These are phyloP conservation scores for Platorchestia sp. DNA, from an alignment of 1,140 invertebrate species.

Conservation along the genomic window DNA sequence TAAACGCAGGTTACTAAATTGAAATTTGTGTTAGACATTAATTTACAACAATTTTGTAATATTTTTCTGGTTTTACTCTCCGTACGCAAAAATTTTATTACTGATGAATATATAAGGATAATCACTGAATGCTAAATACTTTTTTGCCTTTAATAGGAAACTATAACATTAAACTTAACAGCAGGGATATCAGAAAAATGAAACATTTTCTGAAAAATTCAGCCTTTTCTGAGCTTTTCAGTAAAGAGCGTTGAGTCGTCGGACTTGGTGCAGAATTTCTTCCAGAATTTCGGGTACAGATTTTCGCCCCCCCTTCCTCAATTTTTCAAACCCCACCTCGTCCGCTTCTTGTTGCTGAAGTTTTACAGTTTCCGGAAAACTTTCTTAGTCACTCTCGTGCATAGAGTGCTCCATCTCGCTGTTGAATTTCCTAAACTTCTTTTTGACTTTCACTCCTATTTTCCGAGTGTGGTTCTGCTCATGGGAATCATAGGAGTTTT, in stretches of 20 bases:
- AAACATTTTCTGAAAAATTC: not conserved
- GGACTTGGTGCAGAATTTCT: not conserved
- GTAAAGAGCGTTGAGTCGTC: not conserved
- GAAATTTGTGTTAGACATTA: too few species aligned
- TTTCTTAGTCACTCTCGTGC: not conserved
- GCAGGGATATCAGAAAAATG: not conserved
- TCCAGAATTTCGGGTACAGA: not conserved
- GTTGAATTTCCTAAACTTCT: not conserved
- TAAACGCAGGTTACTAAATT: too few species aligned
- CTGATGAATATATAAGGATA: not conserved
- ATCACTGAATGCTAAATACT: not conserved
- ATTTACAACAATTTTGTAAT: too few species aligned
- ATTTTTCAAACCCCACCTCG: not conserved
- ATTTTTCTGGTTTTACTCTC: too few species aligned
- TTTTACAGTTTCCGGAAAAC: not conserved
- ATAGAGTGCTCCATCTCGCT: not conserved
- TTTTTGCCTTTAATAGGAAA: too few species aligned
- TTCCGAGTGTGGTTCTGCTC: not conserved
- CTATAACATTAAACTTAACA: too few species aligned
- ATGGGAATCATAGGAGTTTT: not conserved
- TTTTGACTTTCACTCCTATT: not conserved
- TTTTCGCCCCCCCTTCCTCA: not conserved
- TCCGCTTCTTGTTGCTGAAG: not conserved
- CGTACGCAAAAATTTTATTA: too few species aligned
- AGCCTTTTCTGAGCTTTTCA: not conserved